Evolutionary conservation across 2,888 invertebrate species (phyloP), one percentile per base, ranked within the genome.

Genomic region (Adelphocoris suturalis): DNA sequence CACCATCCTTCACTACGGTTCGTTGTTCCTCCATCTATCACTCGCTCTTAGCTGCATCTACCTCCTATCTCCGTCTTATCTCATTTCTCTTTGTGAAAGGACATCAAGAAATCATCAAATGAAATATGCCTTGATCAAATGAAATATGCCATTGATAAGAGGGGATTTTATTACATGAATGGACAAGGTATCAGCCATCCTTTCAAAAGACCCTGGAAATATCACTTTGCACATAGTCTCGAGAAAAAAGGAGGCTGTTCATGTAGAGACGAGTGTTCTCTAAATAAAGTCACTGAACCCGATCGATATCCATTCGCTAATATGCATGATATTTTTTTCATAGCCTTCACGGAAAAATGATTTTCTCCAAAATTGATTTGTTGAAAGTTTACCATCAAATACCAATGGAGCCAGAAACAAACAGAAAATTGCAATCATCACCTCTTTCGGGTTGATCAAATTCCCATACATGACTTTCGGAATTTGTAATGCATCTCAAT

Each of bases 261-360:
- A 0, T 93, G 93, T 88, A 93, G 93, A 5, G 93, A 92, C 91
- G 94, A 93, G 90, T 89, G 93, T 0, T 14, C 37, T 0, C 90
- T 93, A 0, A 94, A 93, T 90, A 82, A 91, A 0, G 82, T 89
- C 0, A 93, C 93, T 0, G 87, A 92, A 0, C 92, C 93, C 0
- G 93, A 93, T 90, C 85, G 92, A 5, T 93, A 93, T 86, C 92
- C 80, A 5, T 13, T 80, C 1, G 3, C 37, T 11, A n/a, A 37
- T 80, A 13, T 80, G 11, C 27, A 80, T 92, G 82, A 61, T 91
- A 7, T 87, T 91, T n/a, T n/a, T 9, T 75, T 90, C 5, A 86
- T 93, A 3, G 19, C 80, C n/a, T 80, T n/a, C 80, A 80, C 28
- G 80, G 92, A 92, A 0, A 92, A 91, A 19, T 12, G 16, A 89